Evolutionary conservation across 2,888 invertebrate genomes (phyloP).

Genomic region (Tinea semifulvella): DNA sequence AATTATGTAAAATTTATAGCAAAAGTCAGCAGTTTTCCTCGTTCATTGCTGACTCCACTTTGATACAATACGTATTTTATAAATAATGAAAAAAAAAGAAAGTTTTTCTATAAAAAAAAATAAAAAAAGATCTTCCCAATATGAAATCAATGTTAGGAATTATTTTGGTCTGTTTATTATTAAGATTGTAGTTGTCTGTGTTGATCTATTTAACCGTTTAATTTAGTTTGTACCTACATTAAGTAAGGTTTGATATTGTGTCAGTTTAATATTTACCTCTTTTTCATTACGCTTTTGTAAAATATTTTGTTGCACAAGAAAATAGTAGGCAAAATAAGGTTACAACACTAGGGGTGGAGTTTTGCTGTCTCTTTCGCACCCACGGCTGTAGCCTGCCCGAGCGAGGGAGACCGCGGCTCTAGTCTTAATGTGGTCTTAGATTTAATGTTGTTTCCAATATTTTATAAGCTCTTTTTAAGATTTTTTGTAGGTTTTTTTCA

Average conservation of each 20-base stretch:
- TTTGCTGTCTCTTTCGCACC: conserved; percentile 17
- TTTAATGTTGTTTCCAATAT: conserved; percentile 64
- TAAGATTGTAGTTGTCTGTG: conserved; percentile 2
- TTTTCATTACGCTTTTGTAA: conserved; percentile 60
- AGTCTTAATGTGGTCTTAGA: conserved; percentile 32
- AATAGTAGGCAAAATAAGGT: conserved; percentile 51
- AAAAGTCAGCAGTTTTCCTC: conserved; percentile 53
- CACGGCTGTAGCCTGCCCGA: conserved; percentile 15
- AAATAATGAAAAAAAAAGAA: conserved; percentile 34
- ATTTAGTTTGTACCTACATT: neutral
- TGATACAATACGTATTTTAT: conserved; percentile 65
- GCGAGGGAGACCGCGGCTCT: conserved; percentile 13
- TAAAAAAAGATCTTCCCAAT: conserved; percentile 54
- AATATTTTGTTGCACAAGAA: conserved; percentile 59
- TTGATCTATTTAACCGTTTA: conserved; percentile 5
- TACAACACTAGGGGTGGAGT: conserved; percentile 36
- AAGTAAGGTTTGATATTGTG: conserved; percentile 29
- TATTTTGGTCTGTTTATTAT: neutral
- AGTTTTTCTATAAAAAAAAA: conserved; percentile 29
- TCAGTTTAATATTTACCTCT: conserved; percentile 63
- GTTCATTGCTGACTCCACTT: conserved; percentile 53
- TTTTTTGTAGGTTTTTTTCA: conserved; percentile 35
- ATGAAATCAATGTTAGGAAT: conserved; percentile 3
- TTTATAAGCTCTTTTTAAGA: conserved; percentile 49
- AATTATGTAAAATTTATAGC: conserved; percentile 15